These are phyloP conservation scores for Diorhabda carinulata DNA, from an alignment of 1,140 invertebrate genomes.

Conservation along the genomic window DNA sequence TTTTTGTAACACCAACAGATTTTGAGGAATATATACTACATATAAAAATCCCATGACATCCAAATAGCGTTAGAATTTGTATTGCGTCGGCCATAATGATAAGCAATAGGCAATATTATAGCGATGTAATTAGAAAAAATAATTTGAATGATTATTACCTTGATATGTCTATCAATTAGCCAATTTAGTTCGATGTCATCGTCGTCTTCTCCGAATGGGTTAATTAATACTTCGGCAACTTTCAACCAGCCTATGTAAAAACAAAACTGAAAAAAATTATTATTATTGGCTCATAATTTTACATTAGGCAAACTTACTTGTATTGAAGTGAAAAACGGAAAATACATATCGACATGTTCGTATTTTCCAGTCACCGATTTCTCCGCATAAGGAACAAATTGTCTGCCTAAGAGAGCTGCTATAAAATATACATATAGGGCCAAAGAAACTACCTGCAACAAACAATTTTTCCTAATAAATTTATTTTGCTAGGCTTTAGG, in stretches of 20 bases:
- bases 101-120: too few relatives aligned
- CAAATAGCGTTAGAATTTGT: too few relatives aligned
- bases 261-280: slow-evolving; percentile 70
- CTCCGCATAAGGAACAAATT: slow-evolving; percentile 63
- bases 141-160: slow-evolving; percentile 54
- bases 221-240: slow-evolving; percentile 87
- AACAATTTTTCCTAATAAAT: slow-evolving; percentile 6
- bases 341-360: slow-evolving; percentile 81
- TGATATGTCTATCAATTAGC: slow-evolving; percentile 84
- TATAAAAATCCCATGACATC: too few relatives aligned
- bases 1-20: too few relatives aligned
- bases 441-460: slow-evolving; percentile 82
- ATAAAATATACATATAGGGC: slow-evolving; percentile 90
- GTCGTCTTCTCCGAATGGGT: slow-evolving; percentile 92
- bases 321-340: slow-evolving; percentile 87
- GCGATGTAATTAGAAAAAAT: too few relatives aligned
- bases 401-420: slow-evolving; percentile 77
- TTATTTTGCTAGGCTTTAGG: too few relatives aligned
- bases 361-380: slow-evolving; percentile 51
- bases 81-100: too few relatives aligned
- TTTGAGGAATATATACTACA: too few relatives aligned
- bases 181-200: slow-evolving; percentile 91
- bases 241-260: slow-evolving; percentile 97
- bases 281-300: neutral
- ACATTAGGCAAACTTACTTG: slow-evolving; percentile 59